Base-by-base conservation (phyloP, 2,113 vertebrate species). In the Lampris megalopsis region DNA sequence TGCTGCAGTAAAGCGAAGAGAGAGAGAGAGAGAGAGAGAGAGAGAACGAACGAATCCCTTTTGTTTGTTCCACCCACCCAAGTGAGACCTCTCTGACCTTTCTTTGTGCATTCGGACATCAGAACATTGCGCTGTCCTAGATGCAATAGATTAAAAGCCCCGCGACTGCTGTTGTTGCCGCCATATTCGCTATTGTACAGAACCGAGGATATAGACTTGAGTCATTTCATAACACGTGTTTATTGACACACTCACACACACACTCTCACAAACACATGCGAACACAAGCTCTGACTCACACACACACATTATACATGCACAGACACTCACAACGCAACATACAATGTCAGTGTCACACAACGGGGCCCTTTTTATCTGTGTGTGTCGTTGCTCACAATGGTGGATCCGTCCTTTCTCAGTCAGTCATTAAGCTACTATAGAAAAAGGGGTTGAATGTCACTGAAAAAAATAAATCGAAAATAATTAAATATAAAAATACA, bases 71-170 rank as follows among this genome's bases (percentile, higher is more conserved):
- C 88, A 74, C 85, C 91, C 85, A 90, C 83, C 76, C 62, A 41
- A 79, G 62, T 4, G 73, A 86, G 81, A 67, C 88, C 80, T 87
- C 81, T 52, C 71, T 81, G 80, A 89, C 84, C 88, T 89, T 82
- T 86, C 81, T 88, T 84, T 88, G 75, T 91, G 79, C 71, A 63
- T 75, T 85, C 41, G 71, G 77, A 91, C 85, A 89, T 87, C 83
- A 89, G 84, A 86, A 84, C 6, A 79, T 85, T 76, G 77, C 5
- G 35, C 61, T 0, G 66, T 45, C 1, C 50, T 90, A 89, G 69
- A 89, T 87, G 73, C 65, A 74, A 74, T 66, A 89, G 88, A 93
- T 93, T 89, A 91, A 90, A 93, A 88, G 87, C 71, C 81, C 77
- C 77, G 50, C 57, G 38, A 56, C 53, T 41, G 24, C 45, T 13